Conservation (phyloP, 2,113 vertebrate species). For the Zeus faber region DNA sequence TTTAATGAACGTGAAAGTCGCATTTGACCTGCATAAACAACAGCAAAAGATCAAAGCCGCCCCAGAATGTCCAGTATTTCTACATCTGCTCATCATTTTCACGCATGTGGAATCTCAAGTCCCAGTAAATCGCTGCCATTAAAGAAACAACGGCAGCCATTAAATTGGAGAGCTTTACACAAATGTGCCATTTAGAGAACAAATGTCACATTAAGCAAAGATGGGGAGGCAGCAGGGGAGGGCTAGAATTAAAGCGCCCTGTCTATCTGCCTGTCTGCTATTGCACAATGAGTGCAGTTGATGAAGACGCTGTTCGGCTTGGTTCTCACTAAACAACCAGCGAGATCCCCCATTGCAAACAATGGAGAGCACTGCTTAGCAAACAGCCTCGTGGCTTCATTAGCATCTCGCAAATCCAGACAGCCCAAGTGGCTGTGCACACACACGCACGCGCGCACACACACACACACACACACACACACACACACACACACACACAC, state of each 20-base stretch:
- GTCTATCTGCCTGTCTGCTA: conserved; percentile 45
- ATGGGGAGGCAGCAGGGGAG: conserved; percentile 49
- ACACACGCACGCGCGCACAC: conserved; percentile 28
- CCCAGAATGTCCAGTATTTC: too few species aligned
- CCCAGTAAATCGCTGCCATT: conserved; percentile 40
- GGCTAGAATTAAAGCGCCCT: conserved; percentile 50
- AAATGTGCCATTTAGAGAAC: conserved; percentile 53
- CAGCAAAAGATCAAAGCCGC: too few species aligned
- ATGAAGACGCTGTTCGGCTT: conserved; percentile 52
- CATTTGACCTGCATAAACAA: too few species aligned
- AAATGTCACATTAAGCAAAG: conserved; percentile 57
- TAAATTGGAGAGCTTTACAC: conserved; percentile 36
- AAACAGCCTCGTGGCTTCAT: conserved; percentile 58
- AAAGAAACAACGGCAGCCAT: conserved; percentile 55
- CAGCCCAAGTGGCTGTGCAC: conserved; percentile 23
- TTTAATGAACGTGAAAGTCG: too few species aligned
- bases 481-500: conserved; percentile 32
- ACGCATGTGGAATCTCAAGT: too few species aligned
- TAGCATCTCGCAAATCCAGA: conserved; percentile 63
- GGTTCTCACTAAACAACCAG: conserved; percentile 42
- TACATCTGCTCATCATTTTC: too few species aligned
- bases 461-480: conserved; percentile 12
- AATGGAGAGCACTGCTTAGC: conserved; percentile 53
- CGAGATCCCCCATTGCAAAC: conserved; percentile 40
- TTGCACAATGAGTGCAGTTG: conserved; percentile 33